A percentile compares a stretch with the other conserved stretches of the same genome.
These are phyloP conservation scores for human DNA, from an alignment of 2,113 vertebrate species.

Conservation along the genomic window DNA sequence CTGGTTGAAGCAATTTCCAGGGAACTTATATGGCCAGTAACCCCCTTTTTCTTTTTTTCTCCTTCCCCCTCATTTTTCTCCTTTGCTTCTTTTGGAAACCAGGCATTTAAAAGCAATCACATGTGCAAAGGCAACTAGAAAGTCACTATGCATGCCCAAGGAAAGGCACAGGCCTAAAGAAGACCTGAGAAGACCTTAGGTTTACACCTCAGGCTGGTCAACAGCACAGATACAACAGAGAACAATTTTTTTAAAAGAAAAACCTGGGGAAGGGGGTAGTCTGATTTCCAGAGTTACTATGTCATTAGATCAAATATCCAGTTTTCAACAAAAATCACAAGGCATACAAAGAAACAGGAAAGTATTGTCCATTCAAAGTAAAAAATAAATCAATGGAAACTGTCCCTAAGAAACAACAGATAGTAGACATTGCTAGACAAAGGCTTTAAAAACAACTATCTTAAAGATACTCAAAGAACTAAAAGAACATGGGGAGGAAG, in stretches of 20 bases:
- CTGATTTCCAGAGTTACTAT: background rate
- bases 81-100: background rate
- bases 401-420: background rate
- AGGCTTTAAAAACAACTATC: background rate
- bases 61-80: background rate
- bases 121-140: background rate
- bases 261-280: background rate
- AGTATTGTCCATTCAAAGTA: background rate
- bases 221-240: background rate
- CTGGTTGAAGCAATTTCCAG: background rate
- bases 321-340: background rate
- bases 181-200: background rate
- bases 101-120: background rate
- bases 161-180: background rate
- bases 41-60: background rate
- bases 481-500: background rate
- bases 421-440: background rate
- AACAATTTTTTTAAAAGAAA: background rate
- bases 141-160: background rate
- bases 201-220: background rate
- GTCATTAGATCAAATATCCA: background rate
- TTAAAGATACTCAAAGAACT: background rate
- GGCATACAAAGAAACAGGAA: background rate
- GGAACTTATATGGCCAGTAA: background rate
- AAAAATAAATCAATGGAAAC: background rate